Evolutionary conservation across 1,140 invertebrate species (phyloP), one percentile per base, ranked within the genome.

Genomic region (Meloidogyne exigua): DNA sequence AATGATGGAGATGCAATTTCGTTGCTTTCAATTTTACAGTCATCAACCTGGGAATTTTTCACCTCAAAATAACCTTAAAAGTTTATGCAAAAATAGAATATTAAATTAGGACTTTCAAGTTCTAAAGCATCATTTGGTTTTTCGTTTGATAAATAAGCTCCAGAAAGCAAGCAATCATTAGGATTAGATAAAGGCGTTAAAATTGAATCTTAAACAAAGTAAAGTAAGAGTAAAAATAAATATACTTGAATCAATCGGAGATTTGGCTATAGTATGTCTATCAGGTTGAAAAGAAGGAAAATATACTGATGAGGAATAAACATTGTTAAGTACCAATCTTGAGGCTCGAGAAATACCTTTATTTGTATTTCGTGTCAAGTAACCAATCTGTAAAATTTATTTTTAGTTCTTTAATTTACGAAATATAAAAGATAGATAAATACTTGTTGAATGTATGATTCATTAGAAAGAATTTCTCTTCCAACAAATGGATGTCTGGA

Each of bases 261-360:
- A 13, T 32, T 18, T 64, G 23, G 49, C 49, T 21, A 57, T 15
- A n/a, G n/a, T n/a, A 57, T 57, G 42, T 57, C 49, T 57, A n/a
- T n/a, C 18, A 44, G 11, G 42, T 44, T 44, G 42, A 44, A 44
- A 44, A 44, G 12, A 44, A 44, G 12, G 18, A 57, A 39, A 73
- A 28, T 73, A 65, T 42, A 23, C 72, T 21, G 39, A 21, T 21
- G 21, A 21, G 13, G 72, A 65, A 73, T 73, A 39, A 49, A 73
- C 28, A 15, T 32, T 64, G 72, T 73, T 65, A 23, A 65, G 42
- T 13, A 73, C 57, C 15, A 36, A 39, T 21, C 72, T 42, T n/a
- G 72, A 62, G 21, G 72, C 72, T 15, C 72, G 72, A 23, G 65
- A 62, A 64, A 73, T 73, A 12, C 72, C 57, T 21, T 73, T 23